Conservation (phyloP, 92 coral and sea anemone species). For the Epizoanthus scotinus region DNA sequence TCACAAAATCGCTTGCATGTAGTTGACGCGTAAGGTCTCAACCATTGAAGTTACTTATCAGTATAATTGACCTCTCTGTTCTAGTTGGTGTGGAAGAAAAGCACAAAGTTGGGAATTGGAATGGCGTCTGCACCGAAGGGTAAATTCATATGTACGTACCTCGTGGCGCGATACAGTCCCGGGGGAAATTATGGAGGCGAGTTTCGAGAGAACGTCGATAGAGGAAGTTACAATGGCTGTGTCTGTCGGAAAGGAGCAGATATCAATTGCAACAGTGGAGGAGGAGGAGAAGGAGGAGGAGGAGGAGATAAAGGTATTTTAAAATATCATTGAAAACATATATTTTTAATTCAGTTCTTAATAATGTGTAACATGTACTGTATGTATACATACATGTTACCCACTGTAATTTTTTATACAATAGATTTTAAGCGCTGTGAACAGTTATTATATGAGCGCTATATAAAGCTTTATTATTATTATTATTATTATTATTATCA, state of each 20-base stretch:
- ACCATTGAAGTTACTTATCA: neutral
- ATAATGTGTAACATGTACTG: no score
- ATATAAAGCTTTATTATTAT: no score
- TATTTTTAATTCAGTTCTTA: no score
- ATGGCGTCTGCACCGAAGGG: neutral
- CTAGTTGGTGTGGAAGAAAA: neutral
- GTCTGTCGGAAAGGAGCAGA: slow-evolving; percentile 6
- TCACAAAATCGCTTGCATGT: no score
- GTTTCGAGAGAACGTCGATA: slow-evolving; percentile 2
- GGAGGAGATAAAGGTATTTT: neutral
- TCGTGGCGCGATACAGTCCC: neutral
- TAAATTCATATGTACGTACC: neutral
- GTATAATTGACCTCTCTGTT: neutral
- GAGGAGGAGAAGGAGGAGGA: slow-evolving; percentile 4
- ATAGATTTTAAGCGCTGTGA: no score
- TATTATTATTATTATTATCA: no score
- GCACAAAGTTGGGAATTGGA: slow-evolving; percentile 1
- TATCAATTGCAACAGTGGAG: slow-evolving; percentile 4
- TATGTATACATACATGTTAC: no score
- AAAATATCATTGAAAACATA: no score
- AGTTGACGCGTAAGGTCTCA: neutral
- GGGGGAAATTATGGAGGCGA: neutral
- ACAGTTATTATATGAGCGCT: no score
- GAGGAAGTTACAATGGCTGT: neutral
- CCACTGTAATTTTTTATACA: no score